Conservation (phyloP, 2,113 vertebrate genomes). For the Chamaetylas fuelleborni region DNA sequence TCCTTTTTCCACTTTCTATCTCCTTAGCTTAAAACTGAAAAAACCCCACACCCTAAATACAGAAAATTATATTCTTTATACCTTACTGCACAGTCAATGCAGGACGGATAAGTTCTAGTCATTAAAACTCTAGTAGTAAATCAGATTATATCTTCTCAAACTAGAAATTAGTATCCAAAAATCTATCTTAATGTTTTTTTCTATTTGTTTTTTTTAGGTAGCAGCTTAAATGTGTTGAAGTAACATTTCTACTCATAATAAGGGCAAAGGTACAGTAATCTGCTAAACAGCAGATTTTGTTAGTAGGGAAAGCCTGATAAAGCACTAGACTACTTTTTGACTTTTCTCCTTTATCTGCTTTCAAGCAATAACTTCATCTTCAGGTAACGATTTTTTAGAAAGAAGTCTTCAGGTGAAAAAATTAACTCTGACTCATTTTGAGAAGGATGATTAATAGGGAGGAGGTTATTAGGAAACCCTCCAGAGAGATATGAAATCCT, state of each 20-base stretch:
- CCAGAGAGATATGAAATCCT: not conserved
- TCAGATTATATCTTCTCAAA: not conserved
- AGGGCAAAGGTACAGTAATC: not conserved
- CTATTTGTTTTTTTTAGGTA: not conserved
- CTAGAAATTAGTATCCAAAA: not conserved
- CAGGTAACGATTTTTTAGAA: not conserved
- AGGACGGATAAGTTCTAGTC: not conserved
- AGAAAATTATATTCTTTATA: not conserved
- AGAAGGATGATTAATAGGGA: not conserved
- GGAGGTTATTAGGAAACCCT: not conserved
- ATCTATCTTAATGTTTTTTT: not conserved
- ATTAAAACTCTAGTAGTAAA: not conserved
- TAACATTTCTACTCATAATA: not conserved
- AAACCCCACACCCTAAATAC: not conserved
- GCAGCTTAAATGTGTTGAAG: not conserved
- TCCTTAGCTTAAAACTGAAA: not conserved
- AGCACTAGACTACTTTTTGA: not conserved
- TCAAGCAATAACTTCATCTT: not conserved
- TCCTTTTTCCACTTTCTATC: not conserved
- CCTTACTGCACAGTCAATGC: not conserved
- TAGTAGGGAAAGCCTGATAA: not conserved
- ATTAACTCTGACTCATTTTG: not conserved
- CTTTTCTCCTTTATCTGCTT: not conserved
- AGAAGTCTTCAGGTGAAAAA: not conserved
- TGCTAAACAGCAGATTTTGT: not conserved